phyloP scores from a whole-genome alignment of 2,113 vertebrate species.

The Melanotaenia duboulayi region DNA sequence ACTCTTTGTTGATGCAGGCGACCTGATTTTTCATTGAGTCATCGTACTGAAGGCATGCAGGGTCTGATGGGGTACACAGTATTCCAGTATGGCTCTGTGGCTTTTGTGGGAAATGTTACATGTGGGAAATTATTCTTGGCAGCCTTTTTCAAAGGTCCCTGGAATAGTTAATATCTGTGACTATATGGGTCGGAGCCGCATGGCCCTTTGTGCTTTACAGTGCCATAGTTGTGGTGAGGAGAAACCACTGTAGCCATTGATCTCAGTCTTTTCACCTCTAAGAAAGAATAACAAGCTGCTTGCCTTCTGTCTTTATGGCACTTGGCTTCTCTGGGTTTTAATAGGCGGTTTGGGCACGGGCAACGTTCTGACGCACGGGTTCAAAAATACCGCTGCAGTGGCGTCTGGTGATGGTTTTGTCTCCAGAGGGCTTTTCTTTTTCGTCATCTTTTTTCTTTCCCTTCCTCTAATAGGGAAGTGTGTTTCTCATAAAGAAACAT shows the following conservation, averaged over 20 bases:
- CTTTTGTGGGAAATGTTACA: conserved; percentile 81
- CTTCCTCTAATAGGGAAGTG: conserved; percentile 63
- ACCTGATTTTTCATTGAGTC: conserved; percentile 52
- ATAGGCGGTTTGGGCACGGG: conserved; percentile 81
- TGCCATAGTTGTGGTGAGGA: conserved; percentile 79
- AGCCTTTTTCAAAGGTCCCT: conserved; percentile 73
- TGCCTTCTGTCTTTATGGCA: conserved; percentile 82
- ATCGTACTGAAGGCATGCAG: conserved; percentile 20
- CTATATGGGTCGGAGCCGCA: conserved; percentile 64
- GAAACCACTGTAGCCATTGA: conserved; percentile 79
- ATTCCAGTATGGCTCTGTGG: conserved; percentile 66
- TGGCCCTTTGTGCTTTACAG: conserved; percentile 70
- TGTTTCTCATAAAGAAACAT: conserved; percentile 80
- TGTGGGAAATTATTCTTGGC: conserved; percentile 88
- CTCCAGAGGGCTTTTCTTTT: conserved; percentile 45
- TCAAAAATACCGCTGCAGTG: conserved; percentile 76
- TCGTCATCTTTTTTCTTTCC: background rate
- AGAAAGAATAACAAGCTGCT: conserved; percentile 85
- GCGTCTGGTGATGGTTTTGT: conserved; percentile 79
- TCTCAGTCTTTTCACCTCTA: conserved; percentile 82
- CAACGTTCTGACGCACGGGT: conserved; percentile 72
- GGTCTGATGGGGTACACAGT: conserved; percentile 45
- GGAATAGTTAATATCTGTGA: conserved; percentile 78
- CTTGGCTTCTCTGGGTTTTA: conserved; percentile 80
- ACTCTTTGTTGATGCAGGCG: conserved; percentile 12